Evolutionary conservation across 1,140 invertebrate genomes (phyloP), one percentile per base, ranked within the genome.

Genomic region (Stegodyphus dumicola): DNA sequence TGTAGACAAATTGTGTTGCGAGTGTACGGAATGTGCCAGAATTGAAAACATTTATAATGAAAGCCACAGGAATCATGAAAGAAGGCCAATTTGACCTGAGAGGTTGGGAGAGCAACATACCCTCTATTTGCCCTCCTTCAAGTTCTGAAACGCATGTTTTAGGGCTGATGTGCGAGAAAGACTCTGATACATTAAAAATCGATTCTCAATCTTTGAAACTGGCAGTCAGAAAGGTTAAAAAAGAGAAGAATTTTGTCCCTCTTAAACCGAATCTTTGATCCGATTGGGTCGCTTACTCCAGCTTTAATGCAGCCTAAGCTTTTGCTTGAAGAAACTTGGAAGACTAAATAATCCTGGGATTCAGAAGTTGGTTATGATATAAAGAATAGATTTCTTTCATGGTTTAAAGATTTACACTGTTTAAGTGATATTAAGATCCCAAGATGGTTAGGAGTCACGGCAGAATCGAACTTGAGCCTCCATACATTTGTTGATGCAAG

Each of bases 291-390:
- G 6, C 10, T 66, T 17, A 17, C 65, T 66, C 65, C 65, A 66
- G n/a, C 65, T 66, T 66, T 66, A 66, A 66, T 66, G n/a, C 10
- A n/a, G n/a, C 17, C 65, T n/a, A 66, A 66, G n/a, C 65, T 17
- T 66, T n/a, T 66, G 7, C 65, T 66, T 11, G 67, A 81, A 73
- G 67, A 81, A 73, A 67, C 67, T 73, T 81, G 67, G 69, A 73
- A 11, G 18, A 13, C 3, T 5, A 81, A 81, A 60, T 5, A 51
- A 5, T 56, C 11, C 2, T 73, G 69, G 78, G 78, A 81, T 52
- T 17, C 15, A n/a, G n/a, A 60, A 48, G 18, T 73, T 49, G 13
- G 13, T 13, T 7, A 81, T 71, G 53, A 73, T 67, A 5, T 67
- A 33, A 53, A 7, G 10, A 69, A 67, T 15, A 78, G 53, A 54